Base-by-base conservation (phyloP, 2,797 vertebrate genomes). In the Darevskia mixta region DNA sequence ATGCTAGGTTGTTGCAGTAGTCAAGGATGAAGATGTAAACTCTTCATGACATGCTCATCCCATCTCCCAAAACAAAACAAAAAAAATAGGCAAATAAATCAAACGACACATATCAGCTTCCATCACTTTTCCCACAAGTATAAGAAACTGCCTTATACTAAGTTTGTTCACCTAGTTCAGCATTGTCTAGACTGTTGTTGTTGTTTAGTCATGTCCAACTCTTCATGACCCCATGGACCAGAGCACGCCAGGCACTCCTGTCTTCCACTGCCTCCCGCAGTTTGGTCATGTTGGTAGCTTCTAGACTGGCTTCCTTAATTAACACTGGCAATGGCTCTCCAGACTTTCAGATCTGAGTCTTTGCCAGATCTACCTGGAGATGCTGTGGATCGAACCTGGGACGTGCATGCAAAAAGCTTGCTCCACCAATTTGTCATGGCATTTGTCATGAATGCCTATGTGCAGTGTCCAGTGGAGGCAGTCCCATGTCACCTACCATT, bases 51-150 rank as follows among this genome's bases (percentile, higher is more conserved):
- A 91, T 0, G 11, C 78, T 7, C 25, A 86, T 90, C 76, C 92
- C 87, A 87, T 86, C 93, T 95, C 92, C 89, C 91, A 91, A 95
- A 96, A 85, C 91, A 91, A 95, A 96, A 85, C 45, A 94, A 90
- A 93, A 95, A 92, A 79, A 93, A 75, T 76, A 93, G 76, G 84
- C 93, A 96, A 93, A 17, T n/a, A 82, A 4, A 69, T 27, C n/a
- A 69, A 69, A 69, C 0, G 10, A 69, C 29, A n/a, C 27, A 9
- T 27, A n/a, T 27, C 92, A 17, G 13, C 38, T 83, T 73, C n/a
- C 4, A 49, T 69, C 61, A 77, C 23, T 55, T 85, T 85, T 73
- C 15, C 38, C 9, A 86, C 5, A 64, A 8, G 64, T 10, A n/a
- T 80, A 73, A 8, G 69, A 81, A 87, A 8, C 6, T 75, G 11